These are phyloP conservation scores for Tragelaphus oryx DNA, from an alignment of 2,797 vertebrate genomes.

Conservation along the genomic window DNA sequence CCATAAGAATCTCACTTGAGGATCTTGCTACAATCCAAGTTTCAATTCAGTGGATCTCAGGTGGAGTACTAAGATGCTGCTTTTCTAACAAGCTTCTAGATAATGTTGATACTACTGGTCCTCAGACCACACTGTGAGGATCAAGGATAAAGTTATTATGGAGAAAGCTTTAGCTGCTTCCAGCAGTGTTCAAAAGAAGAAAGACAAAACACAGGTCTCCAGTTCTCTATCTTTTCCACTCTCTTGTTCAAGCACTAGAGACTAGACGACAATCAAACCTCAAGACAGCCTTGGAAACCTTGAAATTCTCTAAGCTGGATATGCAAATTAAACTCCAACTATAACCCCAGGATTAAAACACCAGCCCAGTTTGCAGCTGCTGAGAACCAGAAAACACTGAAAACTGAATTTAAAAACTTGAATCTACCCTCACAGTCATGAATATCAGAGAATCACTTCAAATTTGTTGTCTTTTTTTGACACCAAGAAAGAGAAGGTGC, in stretches of 20 bases:
- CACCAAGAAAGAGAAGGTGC: not conserved
- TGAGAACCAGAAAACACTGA: not conserved
- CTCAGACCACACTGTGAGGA: not conserved
- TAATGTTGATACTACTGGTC: not conserved
- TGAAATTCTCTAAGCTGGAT: not conserved
- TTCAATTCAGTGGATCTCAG: not conserved
- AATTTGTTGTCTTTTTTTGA: not conserved
- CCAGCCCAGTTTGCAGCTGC: not conserved
- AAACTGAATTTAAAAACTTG: not conserved
- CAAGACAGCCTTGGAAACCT: not conserved
- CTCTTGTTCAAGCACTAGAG: not conserved
- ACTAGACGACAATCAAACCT: not conserved
- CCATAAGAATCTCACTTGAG: not conserved
- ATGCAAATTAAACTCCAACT: not conserved
- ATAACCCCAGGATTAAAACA: not conserved
- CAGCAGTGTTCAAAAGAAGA: not conserved
- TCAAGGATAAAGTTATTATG: not conserved
- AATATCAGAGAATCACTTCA: not conserved
- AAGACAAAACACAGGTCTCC: not conserved
- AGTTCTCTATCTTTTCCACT: not conserved
- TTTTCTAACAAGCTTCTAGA: not conserved
- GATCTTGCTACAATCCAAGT: not conserved
- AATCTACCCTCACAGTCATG: not conserved
- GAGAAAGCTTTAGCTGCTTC: not conserved
- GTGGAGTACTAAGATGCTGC: not conserved